phyloP scores from a whole-genome alignment of 2,888 invertebrate species.

The Meiosimyza decipiens region DNA sequence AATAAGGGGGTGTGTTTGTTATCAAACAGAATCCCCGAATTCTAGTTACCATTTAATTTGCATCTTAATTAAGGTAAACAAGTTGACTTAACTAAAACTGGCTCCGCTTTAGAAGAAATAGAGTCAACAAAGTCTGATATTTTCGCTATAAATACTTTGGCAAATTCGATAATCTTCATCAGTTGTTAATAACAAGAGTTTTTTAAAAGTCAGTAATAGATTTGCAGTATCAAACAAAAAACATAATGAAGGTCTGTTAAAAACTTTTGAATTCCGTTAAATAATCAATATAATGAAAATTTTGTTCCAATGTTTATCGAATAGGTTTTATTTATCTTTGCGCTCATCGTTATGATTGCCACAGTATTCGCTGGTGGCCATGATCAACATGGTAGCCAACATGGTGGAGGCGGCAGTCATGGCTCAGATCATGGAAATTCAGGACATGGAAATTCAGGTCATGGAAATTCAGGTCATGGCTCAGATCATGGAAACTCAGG shows the following conservation, averaged over 20 bases:
- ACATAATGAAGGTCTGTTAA: slow-evolving; percentile 7
- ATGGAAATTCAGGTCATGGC: neutral
- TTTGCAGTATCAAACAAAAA: neutral
- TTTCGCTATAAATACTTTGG: neutral
- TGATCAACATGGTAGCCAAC: neutral
- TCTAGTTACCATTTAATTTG: too few species aligned
- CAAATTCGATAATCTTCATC: neutral
- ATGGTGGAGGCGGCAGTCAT: too few species aligned
- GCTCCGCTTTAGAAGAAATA: too few species aligned
- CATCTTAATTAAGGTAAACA: too few species aligned
- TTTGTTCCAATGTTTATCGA: neutral
- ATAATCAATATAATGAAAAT: neutral
- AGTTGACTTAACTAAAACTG: too few species aligned
- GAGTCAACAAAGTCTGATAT: too few species aligned
- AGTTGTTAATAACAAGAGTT: neutral
- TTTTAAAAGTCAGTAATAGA: neutral
- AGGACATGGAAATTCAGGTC: neutral
- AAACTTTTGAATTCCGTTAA: neutral
- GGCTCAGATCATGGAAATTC: neutral
- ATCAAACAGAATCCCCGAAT: too few species aligned
- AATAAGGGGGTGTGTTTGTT: too few species aligned
- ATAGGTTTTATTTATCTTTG: neutral
- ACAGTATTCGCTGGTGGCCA: neutral
- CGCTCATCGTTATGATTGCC: slow-evolving; percentile 1
- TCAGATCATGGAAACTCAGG: neutral